Base-by-base conservation (phyloP, 2,888 invertebrate species). In the Diaphora mendica region DNA sequence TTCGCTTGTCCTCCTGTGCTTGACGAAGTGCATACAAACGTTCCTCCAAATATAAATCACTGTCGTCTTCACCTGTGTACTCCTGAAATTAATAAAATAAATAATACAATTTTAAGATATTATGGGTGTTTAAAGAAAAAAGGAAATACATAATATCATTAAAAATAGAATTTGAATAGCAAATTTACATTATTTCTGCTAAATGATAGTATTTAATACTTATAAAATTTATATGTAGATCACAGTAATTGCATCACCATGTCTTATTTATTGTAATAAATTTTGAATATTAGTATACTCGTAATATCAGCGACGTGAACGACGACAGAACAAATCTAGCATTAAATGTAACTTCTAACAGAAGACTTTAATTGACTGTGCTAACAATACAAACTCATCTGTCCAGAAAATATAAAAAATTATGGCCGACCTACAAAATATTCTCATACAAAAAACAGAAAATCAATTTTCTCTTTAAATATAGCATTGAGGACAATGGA, bases 31-130 rank as follows among this genome's bases (percentile, higher is more conserved):
- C 97, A 81, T 97, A 97, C 94, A 99, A 98, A 86, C 99, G 97
- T 93, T 99, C 99, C 91, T 99, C 99, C 89, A 99, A 96, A 96
- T 98, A 99, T 90, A 99, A 96, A 95, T 99, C 99, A 78, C 98
- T 98, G 94, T 99, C 99, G 91, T 99, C 99, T 93, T 99, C 99
- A 66, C 99, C 99, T 44, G 99, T 99, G 93, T 98, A 99, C 96
- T 99, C 99, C 99, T 99, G 92, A 8, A 95, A 89, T 65, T 30
- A 42, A n/a, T 48, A 30, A 42, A 70, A 23, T 9, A 11, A 20
- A 33, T 17, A 15, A 64, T 64, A 26, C 13, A 26, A 13, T 26
- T 59, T 59, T 26, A 26, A 59, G 11, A 26, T 59, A 59, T 44
- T 44, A 17, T 4, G 17, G 17, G 44, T 44, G 44, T 15, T 15